These are phyloP conservation scores for Etheostoma perlongum DNA, from an alignment of 2,797 vertebrate genomes.

Conservation along the genomic window DNA sequence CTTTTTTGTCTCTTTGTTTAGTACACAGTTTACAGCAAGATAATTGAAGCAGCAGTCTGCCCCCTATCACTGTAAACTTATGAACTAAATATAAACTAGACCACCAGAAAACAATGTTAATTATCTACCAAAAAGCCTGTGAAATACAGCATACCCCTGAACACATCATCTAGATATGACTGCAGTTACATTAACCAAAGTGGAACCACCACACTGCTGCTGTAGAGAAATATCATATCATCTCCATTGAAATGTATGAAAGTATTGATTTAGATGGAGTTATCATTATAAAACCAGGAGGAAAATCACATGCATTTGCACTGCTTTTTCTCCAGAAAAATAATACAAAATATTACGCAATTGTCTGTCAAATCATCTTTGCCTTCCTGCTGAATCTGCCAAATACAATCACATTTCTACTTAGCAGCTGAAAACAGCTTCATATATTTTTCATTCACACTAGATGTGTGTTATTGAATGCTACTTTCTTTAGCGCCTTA, in stretches of 20 bases:
- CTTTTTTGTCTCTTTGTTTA: not conserved
- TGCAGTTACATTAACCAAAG: not conserved
- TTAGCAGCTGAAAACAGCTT: not conserved
- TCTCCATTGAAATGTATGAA: not conserved
- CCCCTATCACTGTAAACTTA: not conserved
- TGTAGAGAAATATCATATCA: not conserved
- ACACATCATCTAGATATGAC: not conserved
- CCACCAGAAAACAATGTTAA: constrained; percentile 1
- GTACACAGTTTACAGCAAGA: not conserved
- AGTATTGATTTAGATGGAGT: not conserved
- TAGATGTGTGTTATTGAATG: not conserved
- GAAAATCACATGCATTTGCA: not conserved
- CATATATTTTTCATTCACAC: constrained; percentile 14
- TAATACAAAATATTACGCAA: not conserved
- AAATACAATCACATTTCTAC: not conserved
- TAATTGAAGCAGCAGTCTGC: constrained; percentile 1
- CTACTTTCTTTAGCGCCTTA: not conserved
- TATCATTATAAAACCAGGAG: not conserved
- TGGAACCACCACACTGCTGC: not conserved
- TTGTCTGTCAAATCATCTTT: not conserved
- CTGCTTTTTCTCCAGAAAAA: not conserved
- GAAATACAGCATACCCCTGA: not conserved
- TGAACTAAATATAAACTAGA: constrained; percentile 10
- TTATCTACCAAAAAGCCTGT: not conserved
- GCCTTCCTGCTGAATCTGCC: not conserved